Conservation (phyloP, 2,888 invertebrate genomes). For the Volucella zonaria region DNA sequence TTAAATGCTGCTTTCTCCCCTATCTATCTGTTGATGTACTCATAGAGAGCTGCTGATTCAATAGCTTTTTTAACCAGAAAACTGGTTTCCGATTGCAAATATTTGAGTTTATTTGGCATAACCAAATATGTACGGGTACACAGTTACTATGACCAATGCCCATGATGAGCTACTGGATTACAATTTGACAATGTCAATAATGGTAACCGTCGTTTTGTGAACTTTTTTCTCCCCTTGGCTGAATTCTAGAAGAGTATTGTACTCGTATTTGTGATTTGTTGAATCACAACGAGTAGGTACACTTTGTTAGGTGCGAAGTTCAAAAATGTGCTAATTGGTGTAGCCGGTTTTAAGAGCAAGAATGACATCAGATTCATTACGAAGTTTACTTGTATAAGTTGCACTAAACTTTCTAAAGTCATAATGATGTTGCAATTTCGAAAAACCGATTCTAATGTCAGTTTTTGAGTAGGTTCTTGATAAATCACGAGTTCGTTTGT, state of each 20-base stretch:
- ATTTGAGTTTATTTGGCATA: constrained; percentile 34
- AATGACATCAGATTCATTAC: constrained; percentile 40
- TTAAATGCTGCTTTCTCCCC: constrained; percentile 13
- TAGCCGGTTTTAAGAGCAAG: background rate
- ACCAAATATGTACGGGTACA: background rate
- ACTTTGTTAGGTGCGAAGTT: constrained; percentile 34
- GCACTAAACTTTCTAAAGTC: background rate
- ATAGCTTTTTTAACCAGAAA: background rate
- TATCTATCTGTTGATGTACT: background rate
- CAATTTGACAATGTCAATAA: background rate
- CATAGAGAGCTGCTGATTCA: background rate
- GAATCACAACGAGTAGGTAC: constrained; percentile 18
- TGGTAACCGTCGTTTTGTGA: background rate
- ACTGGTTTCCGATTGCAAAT: constrained; percentile 45
- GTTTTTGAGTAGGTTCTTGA: background rate
- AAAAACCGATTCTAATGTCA: background rate
- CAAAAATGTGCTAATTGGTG: constrained; percentile 48
- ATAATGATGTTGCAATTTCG: constrained; percentile 3
- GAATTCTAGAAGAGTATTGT: background rate
- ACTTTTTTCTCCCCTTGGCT: background rate
- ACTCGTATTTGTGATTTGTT: constrained; percentile 34
- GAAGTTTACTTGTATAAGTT: constrained; percentile 14
- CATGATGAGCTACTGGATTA: background rate
- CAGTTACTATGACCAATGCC: background rate
- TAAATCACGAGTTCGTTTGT: background rate